phyloP scores from a whole-genome alignment of 2,888 invertebrate species.

The Coleophora flavipennella region DNA sequence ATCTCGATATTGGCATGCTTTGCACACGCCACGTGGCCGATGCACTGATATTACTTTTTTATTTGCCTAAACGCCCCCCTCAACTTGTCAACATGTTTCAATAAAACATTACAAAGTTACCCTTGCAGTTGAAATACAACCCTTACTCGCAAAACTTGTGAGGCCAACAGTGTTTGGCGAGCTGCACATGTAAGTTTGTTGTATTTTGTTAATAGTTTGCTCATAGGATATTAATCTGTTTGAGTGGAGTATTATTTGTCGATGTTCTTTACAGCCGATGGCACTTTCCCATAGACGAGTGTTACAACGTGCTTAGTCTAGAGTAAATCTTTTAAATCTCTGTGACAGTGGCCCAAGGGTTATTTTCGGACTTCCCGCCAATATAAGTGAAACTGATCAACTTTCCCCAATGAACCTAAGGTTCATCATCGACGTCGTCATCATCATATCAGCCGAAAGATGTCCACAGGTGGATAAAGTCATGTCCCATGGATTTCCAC shows the following conservation, averaged over 20 bases:
- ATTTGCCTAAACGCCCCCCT: slow-evolving; percentile 57
- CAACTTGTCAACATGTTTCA: slow-evolving; percentile 65
- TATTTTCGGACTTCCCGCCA: no score
- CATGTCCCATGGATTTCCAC: no score
- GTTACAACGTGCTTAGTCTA: no score
- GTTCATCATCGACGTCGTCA: no score
- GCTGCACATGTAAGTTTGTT: slow-evolving; percentile 20
- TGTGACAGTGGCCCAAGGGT: no score
- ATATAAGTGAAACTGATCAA: no score
- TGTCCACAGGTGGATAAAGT: no score
- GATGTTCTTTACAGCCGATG: slow-evolving; percentile 31
- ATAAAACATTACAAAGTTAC: slow-evolving; percentile 19
- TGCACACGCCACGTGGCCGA: slow-evolving; percentile 50
- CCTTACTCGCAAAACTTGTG: not conserved
- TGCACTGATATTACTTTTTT: slow-evolving; percentile 61
- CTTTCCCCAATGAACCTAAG: no score
- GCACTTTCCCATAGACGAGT: slow-evolving; percentile 43
- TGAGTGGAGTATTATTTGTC: slow-evolving; percentile 44
- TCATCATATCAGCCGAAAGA: no score
- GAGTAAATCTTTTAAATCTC: no score
- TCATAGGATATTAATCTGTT: slow-evolving; percentile 50
- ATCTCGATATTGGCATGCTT: slow-evolving; percentile 49
- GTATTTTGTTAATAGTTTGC: slow-evolving; percentile 40
- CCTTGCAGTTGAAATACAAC: not conserved
- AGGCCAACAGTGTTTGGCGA: not conserved